Base-by-base conservation (phyloP, 2,888 invertebrate genomes). In the Apamea anceps region DNA sequence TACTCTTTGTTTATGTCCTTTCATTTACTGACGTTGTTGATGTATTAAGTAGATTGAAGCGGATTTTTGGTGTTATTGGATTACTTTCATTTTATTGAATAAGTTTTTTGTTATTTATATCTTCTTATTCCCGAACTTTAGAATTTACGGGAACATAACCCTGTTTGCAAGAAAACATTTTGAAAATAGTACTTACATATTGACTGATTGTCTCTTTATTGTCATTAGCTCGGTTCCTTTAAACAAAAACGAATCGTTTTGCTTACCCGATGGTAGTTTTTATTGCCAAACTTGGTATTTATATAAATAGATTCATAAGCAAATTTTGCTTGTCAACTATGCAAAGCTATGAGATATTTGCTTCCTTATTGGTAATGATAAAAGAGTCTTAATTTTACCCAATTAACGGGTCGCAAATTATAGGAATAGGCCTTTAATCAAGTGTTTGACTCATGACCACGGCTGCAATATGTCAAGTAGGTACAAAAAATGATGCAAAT, bases 1-100 rank as follows among this genome's bases (percentile, higher is more conserved):
- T 78, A 76, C 42, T 79, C 82, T 89, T 88, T 89, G 89, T 87
- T 89, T 89, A 82, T 86, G 88, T 89, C 86, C 89, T 88, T 89
- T 89, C 87, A 77, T 88, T 87, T 80, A 79, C 62, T 81, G 72
- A 72, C 78, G 68, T 81, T 73, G 5, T 25, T 54, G 15, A 67
- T 66, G 65, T 67, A 25, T 51, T 70, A 32, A 37, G 45, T 71
- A 32, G 28, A 57, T 42, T 76, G 18, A 15, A 70, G 65, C 3
- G 48, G 63, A 10, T 13, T 51, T 74, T 84, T 51, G 63, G 32
- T 65, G 74, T 28, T 66, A 18, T 28, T 57, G n/a, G 65, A 76
- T 54, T 65, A 81, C 81, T 84, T 84, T 85, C 63, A 21, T 85
- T 81, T 80, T 42, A 13, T 75, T 60, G 63, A 12, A 72, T 65